Conservation (phyloP, 2,113 vertebrate species). For the Tragelaphus strepsiceros region DNA sequence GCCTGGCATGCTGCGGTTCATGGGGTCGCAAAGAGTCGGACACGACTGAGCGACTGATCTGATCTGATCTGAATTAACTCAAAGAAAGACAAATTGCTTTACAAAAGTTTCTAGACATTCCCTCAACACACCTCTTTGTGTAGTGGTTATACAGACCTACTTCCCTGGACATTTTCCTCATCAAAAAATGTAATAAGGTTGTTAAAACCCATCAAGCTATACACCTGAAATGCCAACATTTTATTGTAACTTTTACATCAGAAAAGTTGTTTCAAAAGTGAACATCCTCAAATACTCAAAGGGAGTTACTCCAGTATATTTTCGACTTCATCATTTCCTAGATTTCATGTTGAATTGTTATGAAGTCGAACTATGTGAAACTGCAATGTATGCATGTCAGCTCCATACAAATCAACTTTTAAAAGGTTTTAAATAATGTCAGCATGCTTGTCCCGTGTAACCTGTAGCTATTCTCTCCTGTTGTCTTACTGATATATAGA, state of each 20-base stretch:
- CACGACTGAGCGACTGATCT: too few relatives aligned
- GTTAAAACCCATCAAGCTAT: background rate
- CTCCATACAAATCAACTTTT: background rate
- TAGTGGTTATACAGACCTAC: background rate
- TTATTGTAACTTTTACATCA: background rate
- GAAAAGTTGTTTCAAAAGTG: background rate
- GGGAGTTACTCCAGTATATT: background rate
- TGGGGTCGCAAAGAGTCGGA: too few relatives aligned
- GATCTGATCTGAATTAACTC: too few relatives aligned
- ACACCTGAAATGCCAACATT: background rate
- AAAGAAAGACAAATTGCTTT: background rate
- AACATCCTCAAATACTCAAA: background rate
- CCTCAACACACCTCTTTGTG: background rate
- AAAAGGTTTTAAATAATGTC: background rate
- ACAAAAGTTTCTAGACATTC: background rate
- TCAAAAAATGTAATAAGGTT: background rate
- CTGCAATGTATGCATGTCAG: background rate
- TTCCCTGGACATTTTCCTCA: background rate
- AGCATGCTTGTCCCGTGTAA: background rate
- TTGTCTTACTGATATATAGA: background rate
- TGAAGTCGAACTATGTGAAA: background rate
- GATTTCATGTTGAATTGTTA: background rate
- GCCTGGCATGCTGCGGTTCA: too few relatives aligned
- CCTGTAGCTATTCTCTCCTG: background rate
- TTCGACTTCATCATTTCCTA: background rate